A percentile compares a stretch with the other conserved stretches of the same genome.
phyloP scores from a whole-genome alignment of 2,113 vertebrate species.

The Trogon surrucura region DNA sequence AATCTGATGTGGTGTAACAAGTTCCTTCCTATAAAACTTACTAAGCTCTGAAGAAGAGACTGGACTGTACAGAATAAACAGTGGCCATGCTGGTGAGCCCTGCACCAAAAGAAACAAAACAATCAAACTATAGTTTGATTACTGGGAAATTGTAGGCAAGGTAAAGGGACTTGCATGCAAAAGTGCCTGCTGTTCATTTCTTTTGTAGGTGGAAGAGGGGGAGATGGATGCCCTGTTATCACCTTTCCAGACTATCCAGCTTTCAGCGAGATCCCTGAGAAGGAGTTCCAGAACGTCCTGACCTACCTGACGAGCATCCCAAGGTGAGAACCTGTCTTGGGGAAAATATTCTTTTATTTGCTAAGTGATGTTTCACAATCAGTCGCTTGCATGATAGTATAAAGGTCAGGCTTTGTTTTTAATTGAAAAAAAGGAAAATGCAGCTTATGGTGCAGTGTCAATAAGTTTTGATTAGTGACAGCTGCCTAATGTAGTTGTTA shows the following conservation, averaged over 20 bases:
- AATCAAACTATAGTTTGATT: not conserved
- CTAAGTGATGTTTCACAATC: not conserved
- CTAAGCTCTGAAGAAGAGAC: not conserved
- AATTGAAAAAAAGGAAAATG: not conserved
- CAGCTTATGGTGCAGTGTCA: not conserved
- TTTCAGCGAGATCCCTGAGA: constrained; percentile 90
- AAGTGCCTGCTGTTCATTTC: not conserved
- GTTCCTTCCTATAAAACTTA: not conserved
- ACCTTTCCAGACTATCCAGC: constrained; percentile 95
- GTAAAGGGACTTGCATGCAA: not conserved
- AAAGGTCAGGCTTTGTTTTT: not conserved
- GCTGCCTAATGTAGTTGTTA: not conserved
- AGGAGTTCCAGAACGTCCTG: constrained; percentile 94
- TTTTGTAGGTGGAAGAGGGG: constrained; percentile 88
- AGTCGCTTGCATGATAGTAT: not conserved
- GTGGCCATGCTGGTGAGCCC: not conserved
- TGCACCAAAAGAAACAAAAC: not conserved
- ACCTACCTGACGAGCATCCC: constrained; percentile 95
- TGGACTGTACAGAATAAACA: not conserved
- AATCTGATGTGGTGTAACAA: not conserved
- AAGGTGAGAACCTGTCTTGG: constrained; percentile 74
- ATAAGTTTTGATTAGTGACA: not conserved
- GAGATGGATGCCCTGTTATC: constrained; percentile 93
- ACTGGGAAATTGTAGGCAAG: not conserved
- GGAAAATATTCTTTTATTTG: not conserved